Percentiles rank a stretch among this genome's conserved stretches.
Conservation (phyloP, 2,888 invertebrate species). For the Phalera bucephala region DNA sequence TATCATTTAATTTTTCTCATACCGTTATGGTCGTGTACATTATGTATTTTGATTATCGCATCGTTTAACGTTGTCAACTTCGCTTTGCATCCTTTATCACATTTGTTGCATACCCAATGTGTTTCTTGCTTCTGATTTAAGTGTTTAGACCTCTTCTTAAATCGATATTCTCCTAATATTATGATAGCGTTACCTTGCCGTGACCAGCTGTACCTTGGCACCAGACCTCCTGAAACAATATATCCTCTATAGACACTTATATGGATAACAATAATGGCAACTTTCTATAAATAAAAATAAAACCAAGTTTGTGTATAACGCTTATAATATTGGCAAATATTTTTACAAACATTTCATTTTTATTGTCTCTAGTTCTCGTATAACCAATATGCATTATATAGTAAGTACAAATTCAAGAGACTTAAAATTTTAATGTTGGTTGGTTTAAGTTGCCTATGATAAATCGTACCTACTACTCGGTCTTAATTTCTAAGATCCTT, state of each 20-base stretch:
- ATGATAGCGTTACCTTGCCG: slow-evolving; percentile 73
- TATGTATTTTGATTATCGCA: slow-evolving; percentile 64
- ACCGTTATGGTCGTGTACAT: slow-evolving; percentile 62
- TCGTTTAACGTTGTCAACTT: slow-evolving; percentile 68
- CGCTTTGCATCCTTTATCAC: slow-evolving; percentile 72
- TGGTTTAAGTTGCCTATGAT: too few relatives aligned
- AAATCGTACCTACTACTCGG: too few relatives aligned
- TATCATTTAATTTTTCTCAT: slow-evolving; percentile 44
- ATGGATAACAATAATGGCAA: too few relatives aligned
- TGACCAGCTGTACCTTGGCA: slow-evolving; percentile 70
- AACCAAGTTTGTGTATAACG: neutral
- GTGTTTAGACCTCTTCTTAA: slow-evolving; percentile 69
- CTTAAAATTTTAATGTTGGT: too few relatives aligned
- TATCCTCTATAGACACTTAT: slow-evolving; percentile 3
- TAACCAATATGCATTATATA: too few relatives aligned
- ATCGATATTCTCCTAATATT: slow-evolving; percentile 67
- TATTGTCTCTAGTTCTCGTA: neutral
- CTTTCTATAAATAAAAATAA: too few relatives aligned
- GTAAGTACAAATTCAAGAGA: too few relatives aligned
- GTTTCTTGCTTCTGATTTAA: slow-evolving; percentile 63
- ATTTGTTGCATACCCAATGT: slow-evolving; percentile 75
- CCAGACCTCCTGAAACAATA: slow-evolving; percentile 35
- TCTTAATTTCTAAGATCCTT: too few relatives aligned
- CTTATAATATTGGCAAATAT: neutral
- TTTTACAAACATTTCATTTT: neutral